These are phyloP conservation scores for Bettongia penicillata DNA, from an alignment of 2,113 vertebrate species.

Conservation along the genomic window DNA sequence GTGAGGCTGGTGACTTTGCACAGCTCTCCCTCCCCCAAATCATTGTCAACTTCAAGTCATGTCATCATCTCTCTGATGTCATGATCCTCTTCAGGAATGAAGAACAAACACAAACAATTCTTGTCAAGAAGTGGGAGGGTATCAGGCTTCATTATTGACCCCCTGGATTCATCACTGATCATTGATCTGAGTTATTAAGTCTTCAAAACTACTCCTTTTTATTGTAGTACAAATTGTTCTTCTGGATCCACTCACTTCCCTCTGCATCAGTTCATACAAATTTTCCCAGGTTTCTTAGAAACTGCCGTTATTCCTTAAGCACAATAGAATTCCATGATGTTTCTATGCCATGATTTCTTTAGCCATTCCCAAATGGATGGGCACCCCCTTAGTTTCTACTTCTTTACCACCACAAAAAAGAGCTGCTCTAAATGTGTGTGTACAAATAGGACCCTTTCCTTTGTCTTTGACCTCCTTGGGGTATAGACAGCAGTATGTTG, in stretches of 20 bases:
- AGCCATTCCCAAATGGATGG: not conserved
- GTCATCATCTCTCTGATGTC: no score
- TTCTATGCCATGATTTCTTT: not conserved
- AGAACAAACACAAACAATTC: no score
- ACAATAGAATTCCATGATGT: not conserved
- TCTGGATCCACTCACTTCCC: not conserved
- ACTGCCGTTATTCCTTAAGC: not conserved
- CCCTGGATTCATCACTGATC: no score
- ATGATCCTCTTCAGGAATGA: no score
- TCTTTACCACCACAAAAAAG: not conserved
- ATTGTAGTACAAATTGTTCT: not conserved
- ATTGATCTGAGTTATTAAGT: not conserved
- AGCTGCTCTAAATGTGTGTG: not conserved
- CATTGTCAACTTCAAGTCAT: no score
- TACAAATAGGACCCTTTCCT: not conserved
- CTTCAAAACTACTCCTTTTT: not conserved
- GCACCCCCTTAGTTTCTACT: not conserved
- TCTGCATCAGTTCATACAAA: not conserved
- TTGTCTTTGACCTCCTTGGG: not conserved
- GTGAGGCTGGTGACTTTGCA: no score
- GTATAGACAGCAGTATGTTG: not conserved
- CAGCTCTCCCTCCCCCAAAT: no score
- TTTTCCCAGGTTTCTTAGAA: not conserved
- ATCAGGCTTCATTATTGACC: no score
- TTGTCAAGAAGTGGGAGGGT: no score